Evolutionary conservation across 2,113 vertebrate genomes (phyloP).

Genomic region (Aspidoscelis tigris): DNA sequence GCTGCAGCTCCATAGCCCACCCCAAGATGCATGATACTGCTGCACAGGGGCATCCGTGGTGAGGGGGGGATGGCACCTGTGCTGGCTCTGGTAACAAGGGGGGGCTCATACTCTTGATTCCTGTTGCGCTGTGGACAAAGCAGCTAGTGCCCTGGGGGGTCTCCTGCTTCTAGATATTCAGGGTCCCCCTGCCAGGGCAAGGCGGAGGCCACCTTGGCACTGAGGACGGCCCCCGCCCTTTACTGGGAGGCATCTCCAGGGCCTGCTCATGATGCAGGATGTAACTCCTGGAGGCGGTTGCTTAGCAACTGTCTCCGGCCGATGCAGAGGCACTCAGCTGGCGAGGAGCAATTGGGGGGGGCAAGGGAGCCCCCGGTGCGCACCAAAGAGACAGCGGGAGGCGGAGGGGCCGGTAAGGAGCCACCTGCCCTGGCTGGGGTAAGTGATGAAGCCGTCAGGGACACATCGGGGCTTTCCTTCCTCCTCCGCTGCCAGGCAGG

Average conservation of each 20-base stretch:
- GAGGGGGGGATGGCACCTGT: neutral
- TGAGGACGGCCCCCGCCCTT: neutral
- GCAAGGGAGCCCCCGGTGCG: neutral
- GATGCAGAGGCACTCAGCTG: conserved; percentile 56
- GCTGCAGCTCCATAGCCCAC: neutral
- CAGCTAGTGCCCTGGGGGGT: neutral
- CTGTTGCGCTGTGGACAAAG: neutral
- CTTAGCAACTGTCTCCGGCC: conserved; percentile 75
- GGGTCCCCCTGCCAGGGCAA: too few relatives aligned
- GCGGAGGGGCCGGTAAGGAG: conserved; percentile 1
- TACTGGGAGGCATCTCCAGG: conserved; percentile 41
- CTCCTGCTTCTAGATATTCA: neutral
- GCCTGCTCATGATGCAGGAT: conserved; percentile 68
- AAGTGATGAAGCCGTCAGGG: neutral
- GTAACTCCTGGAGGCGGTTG: conserved; percentile 76
- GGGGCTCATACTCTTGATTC: neutral
- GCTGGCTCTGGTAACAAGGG: neutral
- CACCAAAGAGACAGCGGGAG: neutral
- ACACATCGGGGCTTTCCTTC: neutral
- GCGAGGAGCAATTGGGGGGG: conserved; percentile 20
- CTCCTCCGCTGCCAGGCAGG: neutral
- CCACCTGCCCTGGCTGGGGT: neutral
- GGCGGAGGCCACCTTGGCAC: neutral
- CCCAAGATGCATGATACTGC: neutral
- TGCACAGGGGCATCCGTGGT: neutral